Base-by-base conservation (phyloP, 2,113 vertebrate species). In the Calidris pugnax region DNA sequence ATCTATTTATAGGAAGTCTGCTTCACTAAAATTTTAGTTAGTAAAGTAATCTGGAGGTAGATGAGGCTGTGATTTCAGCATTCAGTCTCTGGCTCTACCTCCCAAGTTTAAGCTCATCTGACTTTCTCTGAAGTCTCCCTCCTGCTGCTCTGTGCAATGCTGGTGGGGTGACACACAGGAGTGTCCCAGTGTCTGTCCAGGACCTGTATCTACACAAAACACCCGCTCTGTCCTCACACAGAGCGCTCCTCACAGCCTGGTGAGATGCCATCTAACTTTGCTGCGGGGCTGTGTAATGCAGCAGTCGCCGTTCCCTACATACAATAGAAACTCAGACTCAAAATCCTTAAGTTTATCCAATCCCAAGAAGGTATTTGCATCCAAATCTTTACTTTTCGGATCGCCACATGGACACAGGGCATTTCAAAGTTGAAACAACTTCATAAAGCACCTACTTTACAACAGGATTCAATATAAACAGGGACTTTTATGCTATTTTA, bases 351-450 rank as follows among this genome's bases (percentile, higher is more conserved):
- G 14, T 23, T 80, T 27, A 32, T 12, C 15, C n/a, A 32, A 4
- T 41, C 39, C 39, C 57, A 66, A 55, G 18, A 47, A 86, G n/a
- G 13, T 47, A 32, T 55, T 14, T 48, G 69, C 57, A 82, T 30
- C 39, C 17, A 64, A 39, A 39, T 27, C 50, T 41, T 51, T 22
- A 30, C 19, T 33, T 68, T 60, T 51, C 32, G 12, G 35, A 57
- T 15, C 0, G 1, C 15, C 23, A 43, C 23, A 19, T 6, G 26
- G 50, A 59, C 69, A 37, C 0, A 1, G 33, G 39, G 13, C 30
- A 60, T 55, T 59, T 53, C 57, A 41, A 86, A 30, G 26, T 4
- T 81, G n/a, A 53, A 86, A 76, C 12, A 37, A 30, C 26, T 90
- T 37, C 45, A 53, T 55, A 66, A 77, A 72, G 10, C 28, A 59